A percentile compares a stretch with the other conserved stretches of the same genome.
Evolutionary conservation across 2,113 vertebrate genomes (phyloP).

Genomic region (Gnathonemus longibarbis): DNA sequence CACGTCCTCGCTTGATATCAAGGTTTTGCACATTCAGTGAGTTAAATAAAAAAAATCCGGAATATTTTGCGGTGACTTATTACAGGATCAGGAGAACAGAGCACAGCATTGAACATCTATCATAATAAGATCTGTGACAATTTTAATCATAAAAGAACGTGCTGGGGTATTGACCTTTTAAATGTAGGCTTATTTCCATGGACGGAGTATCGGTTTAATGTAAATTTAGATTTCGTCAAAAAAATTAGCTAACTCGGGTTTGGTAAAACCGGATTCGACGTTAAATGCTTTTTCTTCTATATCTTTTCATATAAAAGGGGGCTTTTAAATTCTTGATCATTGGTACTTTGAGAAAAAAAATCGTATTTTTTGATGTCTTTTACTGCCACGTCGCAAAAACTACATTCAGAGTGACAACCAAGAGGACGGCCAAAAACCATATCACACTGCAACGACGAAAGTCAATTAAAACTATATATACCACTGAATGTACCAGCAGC

Average conservation of each 20-base stretch:
- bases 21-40: conserved; percentile 28
- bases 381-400: not conserved
- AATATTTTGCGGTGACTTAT: not conserved
- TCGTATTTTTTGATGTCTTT: not conserved
- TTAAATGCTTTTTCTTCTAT: not conserved
- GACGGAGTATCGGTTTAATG: not conserved
- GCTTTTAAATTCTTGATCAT: not conserved
- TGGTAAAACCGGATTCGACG: not conserved
- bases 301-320: not conserved
- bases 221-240: not conserved
- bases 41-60: not conserved
- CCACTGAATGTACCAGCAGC: not conserved
- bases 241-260: not conserved
- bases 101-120: not conserved
- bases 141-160: not conserved
- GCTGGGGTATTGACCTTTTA: not conserved
- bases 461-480: not conserved
- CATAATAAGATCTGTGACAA: not conserved
- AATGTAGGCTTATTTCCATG: not conserved
- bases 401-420: not conserved
- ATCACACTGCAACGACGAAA: not conserved
- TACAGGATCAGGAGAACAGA: not conserved
- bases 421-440: not conserved
- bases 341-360: not conserved
- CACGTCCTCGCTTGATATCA: not conserved